These are phyloP conservation scores for Eulithis prunata DNA, from an alignment of 2,888 invertebrate species.

Conservation along the genomic window DNA sequence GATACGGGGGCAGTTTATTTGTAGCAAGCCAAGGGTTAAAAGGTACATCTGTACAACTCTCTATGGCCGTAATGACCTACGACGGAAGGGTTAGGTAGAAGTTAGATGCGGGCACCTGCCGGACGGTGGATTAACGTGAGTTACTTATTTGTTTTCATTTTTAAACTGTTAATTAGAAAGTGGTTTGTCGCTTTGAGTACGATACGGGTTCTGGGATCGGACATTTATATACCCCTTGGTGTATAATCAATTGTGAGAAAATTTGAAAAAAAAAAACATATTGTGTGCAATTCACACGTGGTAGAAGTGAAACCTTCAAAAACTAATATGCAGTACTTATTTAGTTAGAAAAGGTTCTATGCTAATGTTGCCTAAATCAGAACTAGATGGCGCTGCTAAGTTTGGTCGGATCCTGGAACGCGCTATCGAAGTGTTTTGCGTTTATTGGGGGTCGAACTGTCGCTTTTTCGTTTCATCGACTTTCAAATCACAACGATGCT, in stretches of 20 bases:
- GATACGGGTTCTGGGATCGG: conserved; percentile 25
- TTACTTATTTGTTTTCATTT: conserved; percentile 67
- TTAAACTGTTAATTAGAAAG: conserved; percentile 70
- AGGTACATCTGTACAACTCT: conserved; percentile 15
- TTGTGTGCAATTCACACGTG: too few relatives aligned
- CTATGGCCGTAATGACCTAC: conserved; percentile 62
- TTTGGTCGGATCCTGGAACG: too few relatives aligned
- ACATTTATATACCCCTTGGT: neutral
- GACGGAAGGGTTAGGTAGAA: conserved; percentile 65
- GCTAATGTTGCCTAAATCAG: too few relatives aligned
- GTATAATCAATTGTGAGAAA: neutral
- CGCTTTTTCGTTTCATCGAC: too few relatives aligned
- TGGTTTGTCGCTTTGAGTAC: conserved; percentile 44
- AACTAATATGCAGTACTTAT: too few relatives aligned
- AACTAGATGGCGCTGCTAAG: too few relatives aligned
- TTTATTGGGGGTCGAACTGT: too few relatives aligned
- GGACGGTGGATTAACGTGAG: conserved; percentile 63
- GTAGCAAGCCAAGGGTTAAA: conserved; percentile 4
- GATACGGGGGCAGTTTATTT: neutral
- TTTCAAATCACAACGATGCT: too few relatives aligned
- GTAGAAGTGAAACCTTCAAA: too few relatives aligned
- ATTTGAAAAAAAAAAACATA: too few relatives aligned
- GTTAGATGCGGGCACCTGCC: conserved; percentile 80
- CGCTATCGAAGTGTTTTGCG: too few relatives aligned
- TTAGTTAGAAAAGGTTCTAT: too few relatives aligned